These are phyloP conservation scores for Rhyacichthys aspro DNA, from an alignment of 2,797 vertebrate species.

Conservation along the genomic window DNA sequence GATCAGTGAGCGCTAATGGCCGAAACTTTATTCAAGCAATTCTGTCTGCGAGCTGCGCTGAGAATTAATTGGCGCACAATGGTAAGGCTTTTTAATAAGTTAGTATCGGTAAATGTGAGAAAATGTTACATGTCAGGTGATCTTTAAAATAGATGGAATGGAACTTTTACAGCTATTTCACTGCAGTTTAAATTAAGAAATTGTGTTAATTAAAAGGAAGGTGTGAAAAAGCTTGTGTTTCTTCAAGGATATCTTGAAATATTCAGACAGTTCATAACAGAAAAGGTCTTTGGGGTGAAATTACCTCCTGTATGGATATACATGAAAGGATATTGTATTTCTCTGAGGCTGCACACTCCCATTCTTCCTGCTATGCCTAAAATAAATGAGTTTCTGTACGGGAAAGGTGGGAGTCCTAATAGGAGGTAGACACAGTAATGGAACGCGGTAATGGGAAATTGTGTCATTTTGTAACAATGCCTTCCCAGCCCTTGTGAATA, in stretches of 20 bases:
- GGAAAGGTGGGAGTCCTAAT: conserved; percentile 52
- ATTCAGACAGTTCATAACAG: background rate
- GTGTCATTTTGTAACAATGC: conserved; percentile 57
- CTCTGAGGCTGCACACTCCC: conserved; percentile 28
- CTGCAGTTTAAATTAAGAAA: background rate
- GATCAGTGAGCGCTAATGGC: conserved; percentile 47
- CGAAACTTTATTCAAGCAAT: conserved; percentile 42
- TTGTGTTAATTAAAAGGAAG: background rate
- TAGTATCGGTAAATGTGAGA: conserved; percentile 17
- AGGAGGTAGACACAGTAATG: conserved; percentile 52
- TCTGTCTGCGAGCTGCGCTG: conserved; percentile 31
- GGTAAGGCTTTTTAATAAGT: conserved; percentile 22
- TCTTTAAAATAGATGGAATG: background rate
- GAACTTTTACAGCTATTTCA: background rate
- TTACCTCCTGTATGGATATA: background rate
- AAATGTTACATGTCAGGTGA: too few species aligned
- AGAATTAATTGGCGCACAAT: conserved; percentile 36
- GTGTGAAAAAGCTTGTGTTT: background rate
- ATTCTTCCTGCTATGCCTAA: conserved; percentile 31
- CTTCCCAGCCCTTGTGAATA: conserved; percentile 39
- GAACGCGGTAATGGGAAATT: conserved; percentile 44
- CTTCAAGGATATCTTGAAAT: conserved; percentile 2
- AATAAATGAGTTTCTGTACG: conserved; percentile 48
- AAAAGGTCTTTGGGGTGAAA: conserved; percentile 4
- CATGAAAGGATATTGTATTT: conserved; percentile 40